Evolutionary conservation across 2,797 vertebrate species (phyloP), one percentile per base, ranked within the genome.

Genomic region (Sus cebifrons): DNA sequence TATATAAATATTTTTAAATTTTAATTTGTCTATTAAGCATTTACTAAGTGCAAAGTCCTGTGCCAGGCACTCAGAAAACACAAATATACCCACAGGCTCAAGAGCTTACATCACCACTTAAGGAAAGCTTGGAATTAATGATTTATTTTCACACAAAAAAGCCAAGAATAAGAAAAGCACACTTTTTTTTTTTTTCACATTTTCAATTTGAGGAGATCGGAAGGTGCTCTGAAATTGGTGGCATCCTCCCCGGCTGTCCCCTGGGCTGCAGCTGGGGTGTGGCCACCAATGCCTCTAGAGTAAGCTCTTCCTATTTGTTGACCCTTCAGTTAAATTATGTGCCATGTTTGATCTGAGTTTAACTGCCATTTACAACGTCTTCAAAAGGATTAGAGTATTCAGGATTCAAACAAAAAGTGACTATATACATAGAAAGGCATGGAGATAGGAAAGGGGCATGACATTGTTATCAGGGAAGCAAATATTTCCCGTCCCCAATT

Each of bases 321-420:
- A 56, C 2, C 44, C 40, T 77, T 85, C 49, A 0, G 12, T 7
- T 84, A 23, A 85, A 52, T 21, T 68, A 70, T 11, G 3, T 12
- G 17, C 58, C 36, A 77, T 32, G 12, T 29, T 84, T 40, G 49
- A 94, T 40, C 21, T 94, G 17, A 29, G 23, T 86, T 82, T 68
- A 74, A 16, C 0, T 91, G 32, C 13, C 32, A 44, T 49, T 93
- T 74, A 91, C 25, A 70, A 54, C 52, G 32, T 77, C 9, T 89
- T 91, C 44, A 60, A 79, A 95, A 92, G 49, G 49, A 91, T 83
- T 75, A 89, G 2, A 52, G 14, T 73, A 74, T 73, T 79, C 1
- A 74, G 16, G 77, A 83, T 12, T 65, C 29, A 93, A 91, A 88
- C 56, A 73, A 93, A 84, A 94, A 96, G 70, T 79, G 27, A 95